phyloP scores from a whole-genome alignment of 1,140 invertebrate species.

The Apocrypta bakeri region DNA sequence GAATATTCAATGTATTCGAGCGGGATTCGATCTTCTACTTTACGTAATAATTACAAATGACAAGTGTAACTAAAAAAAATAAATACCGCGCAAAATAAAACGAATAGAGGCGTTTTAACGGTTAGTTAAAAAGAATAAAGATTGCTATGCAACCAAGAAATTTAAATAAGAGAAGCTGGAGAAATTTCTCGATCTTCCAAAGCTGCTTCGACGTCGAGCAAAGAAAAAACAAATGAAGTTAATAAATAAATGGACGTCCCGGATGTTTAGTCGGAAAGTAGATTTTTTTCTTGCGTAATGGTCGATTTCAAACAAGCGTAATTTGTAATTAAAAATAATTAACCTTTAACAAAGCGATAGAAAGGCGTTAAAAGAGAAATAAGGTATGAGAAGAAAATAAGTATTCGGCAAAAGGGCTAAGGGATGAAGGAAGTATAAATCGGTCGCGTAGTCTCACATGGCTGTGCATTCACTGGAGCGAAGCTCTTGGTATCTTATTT shows the following conservation, averaged over 20 bases:
- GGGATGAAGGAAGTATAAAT: constrained; percentile 56
- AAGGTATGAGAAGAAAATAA: constrained; percentile 41
- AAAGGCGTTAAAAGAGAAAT: constrained; percentile 35
- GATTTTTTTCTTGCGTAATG: constrained; percentile 43
- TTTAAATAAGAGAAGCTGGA: constrained; percentile 37
- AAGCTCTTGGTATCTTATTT: constrained; percentile 74
- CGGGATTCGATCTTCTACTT: constrained; percentile 50
- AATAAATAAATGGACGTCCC: constrained; percentile 14
- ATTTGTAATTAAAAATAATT: constrained; percentile 40
- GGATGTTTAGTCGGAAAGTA: constrained; percentile 27
- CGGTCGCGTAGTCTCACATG: constrained; percentile 71
- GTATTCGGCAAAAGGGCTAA: constrained; percentile 49
- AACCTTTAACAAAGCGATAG: constrained; percentile 16
- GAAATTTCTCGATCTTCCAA: constrained; percentile 44
- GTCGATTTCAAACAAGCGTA: constrained; percentile 42
- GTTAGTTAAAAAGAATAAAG: constrained; percentile 34
- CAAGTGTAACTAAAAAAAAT: constrained; percentile 44
- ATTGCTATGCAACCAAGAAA: constrained; percentile 38
- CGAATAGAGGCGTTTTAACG: constrained; percentile 35
- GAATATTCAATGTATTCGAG: constrained; percentile 31
- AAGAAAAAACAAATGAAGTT: constrained; percentile 32
- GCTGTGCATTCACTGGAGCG: constrained; percentile 72
- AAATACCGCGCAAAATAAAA: constrained; percentile 34
- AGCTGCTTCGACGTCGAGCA: constrained; percentile 29
- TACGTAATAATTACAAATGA: constrained; percentile 43